Evolutionary conservation across 2,888 invertebrate species (phyloP), one percentile per base, ranked within the genome.

Genomic region (Orthonevra nobilis): DNA sequence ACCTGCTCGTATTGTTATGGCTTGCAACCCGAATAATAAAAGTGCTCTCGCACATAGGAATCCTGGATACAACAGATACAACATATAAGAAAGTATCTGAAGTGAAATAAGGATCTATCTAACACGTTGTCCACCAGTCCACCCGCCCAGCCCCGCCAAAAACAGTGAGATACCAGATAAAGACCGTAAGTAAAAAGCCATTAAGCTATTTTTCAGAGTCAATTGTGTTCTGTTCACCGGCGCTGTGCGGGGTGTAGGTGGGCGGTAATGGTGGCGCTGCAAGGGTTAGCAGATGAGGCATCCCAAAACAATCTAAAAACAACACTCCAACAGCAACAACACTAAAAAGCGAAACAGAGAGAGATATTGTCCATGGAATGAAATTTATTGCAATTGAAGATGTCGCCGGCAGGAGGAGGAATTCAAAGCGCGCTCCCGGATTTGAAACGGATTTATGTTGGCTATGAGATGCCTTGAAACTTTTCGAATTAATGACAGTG

Each of bases 161-260:
- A 79, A 61, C 42, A 66, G 72, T 66, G 46, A 72, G 54, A 46
- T 64, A 79, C 72, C 50, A 66, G 72, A 72, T 54, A 72, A 60
- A 46, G 72, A 79, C 72, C 50, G 72, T 72, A 79, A 79, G 77
- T 72, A 79, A 79, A 79, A 79, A 79, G 77, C 72, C 72, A 79
- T 79, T 79, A 79, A 79, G 72, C 72, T 48, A 79, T 79, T 79
- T 72, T 79, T 72, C 77, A 79, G 72, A 79, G 77, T 79, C 77
- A 79, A 79, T 72, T 79, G 77, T n/a, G n/a, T 66, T 72, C 46
- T 72, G 52, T 66, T 40, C 7, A 9, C 23, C 46, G 34, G 30
- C 14, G 3, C 10, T 3, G 32, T 7, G 38, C 14, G 52, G 20
- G 7, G 40, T 15, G 19, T 26, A 17, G 23, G 30, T 52, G 6